Percentiles rank a stretch among this genome's conserved stretches.
phyloP scores from a whole-genome alignment of 2,888 invertebrate species.

The Alitta virens region DNA sequence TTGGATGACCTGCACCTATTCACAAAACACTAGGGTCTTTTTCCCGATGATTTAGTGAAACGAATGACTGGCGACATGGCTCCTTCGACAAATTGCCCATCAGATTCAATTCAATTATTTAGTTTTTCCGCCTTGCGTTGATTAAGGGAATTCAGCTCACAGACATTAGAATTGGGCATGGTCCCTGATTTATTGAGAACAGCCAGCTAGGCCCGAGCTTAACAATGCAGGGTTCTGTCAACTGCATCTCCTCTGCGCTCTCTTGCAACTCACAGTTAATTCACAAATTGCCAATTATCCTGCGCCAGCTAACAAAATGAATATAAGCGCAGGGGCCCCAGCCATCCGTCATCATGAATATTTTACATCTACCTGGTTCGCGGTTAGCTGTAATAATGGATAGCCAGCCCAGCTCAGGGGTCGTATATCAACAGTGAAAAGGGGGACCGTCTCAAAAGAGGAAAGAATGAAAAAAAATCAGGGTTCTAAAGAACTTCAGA shows the following conservation, averaged over 20 bases:
- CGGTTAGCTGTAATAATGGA: not conserved
- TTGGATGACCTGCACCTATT: no score
- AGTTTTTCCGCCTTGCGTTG: conserved; percentile 11
- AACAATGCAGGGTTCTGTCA: not conserved
- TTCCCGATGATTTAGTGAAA: not conserved
- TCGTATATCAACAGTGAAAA: no score
- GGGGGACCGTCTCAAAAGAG: no score
- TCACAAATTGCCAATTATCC: conserved; percentile 1
- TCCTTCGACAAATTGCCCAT: conserved; percentile 13
- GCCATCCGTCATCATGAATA: not conserved
- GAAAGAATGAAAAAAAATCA: no score
- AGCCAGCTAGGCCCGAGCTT: not conserved
- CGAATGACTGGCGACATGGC: conserved; percentile 12
- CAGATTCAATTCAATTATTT: conserved; percentile 16
- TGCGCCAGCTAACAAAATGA: not conserved
- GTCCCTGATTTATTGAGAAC: not conserved
- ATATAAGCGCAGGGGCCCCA: not conserved
- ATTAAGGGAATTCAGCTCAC: conserved; percentile 6
- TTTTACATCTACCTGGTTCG: not conserved
- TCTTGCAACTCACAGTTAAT: not conserved
- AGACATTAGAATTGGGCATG: not conserved
- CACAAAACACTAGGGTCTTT: no score
- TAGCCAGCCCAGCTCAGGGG: not conserved
- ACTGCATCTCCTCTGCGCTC: not conserved
- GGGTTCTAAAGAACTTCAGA: no score